Conservation (phyloP, 2,888 invertebrate species). For the Watsonalla cultraria region DNA sequence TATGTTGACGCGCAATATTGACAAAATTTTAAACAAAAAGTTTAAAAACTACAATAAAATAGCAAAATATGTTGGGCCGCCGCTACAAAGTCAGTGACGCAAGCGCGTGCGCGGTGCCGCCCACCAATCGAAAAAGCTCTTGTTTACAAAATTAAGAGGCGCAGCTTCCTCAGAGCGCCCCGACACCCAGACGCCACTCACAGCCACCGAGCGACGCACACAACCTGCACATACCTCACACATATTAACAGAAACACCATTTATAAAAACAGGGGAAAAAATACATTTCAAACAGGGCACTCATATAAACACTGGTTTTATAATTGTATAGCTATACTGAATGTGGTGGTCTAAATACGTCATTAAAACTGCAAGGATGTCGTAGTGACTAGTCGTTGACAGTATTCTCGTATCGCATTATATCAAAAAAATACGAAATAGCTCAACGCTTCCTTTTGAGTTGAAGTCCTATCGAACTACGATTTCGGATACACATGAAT, state of each 20-base stretch:
- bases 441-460: too few species aligned
- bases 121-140: slow-evolving; percentile 70
- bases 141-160: slow-evolving; percentile 69
- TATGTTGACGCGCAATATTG: background rate
- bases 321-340: too few species aligned
- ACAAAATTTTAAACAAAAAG: slow-evolving; percentile 6
- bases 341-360: too few species aligned
- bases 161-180: slow-evolving; percentile 53
- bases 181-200: slow-evolving; percentile 40
- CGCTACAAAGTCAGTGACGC: slow-evolving; percentile 37
- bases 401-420: too few species aligned
- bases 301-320: too few species aligned
- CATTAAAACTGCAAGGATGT: too few species aligned
- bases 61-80: slow-evolving; percentile 20
- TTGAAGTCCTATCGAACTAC: too few species aligned
- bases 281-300: too few species aligned
- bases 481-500: too few species aligned
- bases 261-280: too few species aligned
- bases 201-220: slow-evolving; percentile 17
- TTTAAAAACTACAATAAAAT: background rate
- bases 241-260: background rate
- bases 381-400: too few species aligned
- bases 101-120: slow-evolving; percentile 56
- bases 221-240: slow-evolving; percentile 8
- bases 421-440: too few species aligned